Conservation (phyloP, 2,888 invertebrate genomes). For the Chloromyia formosa region DNA sequence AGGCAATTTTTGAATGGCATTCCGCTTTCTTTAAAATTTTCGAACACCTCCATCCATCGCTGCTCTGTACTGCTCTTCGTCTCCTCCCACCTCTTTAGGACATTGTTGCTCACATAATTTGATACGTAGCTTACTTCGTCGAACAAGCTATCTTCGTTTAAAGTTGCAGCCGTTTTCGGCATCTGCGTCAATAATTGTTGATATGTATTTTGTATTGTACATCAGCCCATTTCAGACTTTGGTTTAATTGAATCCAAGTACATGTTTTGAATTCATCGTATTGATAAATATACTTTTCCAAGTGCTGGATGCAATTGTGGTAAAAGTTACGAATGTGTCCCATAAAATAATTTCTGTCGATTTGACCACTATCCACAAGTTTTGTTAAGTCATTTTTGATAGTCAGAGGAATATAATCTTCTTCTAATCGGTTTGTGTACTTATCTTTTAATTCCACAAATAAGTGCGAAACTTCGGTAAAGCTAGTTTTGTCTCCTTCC, state of each 20-base stretch:
- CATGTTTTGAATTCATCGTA: too few species aligned
- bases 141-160: not conserved
- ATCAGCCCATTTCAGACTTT: too few species aligned
- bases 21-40: not conserved
- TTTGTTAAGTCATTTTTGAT: not conserved
- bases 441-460: not conserved
- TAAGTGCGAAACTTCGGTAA: too few species aligned
- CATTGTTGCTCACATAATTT: not conserved
- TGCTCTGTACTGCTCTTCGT: not conserved
- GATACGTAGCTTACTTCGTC: not conserved
- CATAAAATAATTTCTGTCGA: not conserved
- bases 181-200: too few species aligned
- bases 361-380: not conserved
- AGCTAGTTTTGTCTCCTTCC: not conserved
- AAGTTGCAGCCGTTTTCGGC: not conserved
- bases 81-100: not conserved
- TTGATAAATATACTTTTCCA: not conserved
- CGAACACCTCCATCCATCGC: not conserved
- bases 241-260: too few species aligned
- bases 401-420: not conserved
- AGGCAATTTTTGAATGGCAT: too few species aligned
- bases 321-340: not conserved
- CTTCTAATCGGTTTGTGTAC: not conserved
- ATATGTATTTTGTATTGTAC: too few species aligned
- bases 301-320: not conserved